Base-by-base conservation (phyloP, 2,797 vertebrate genomes). In the Caiman crocodilus region DNA sequence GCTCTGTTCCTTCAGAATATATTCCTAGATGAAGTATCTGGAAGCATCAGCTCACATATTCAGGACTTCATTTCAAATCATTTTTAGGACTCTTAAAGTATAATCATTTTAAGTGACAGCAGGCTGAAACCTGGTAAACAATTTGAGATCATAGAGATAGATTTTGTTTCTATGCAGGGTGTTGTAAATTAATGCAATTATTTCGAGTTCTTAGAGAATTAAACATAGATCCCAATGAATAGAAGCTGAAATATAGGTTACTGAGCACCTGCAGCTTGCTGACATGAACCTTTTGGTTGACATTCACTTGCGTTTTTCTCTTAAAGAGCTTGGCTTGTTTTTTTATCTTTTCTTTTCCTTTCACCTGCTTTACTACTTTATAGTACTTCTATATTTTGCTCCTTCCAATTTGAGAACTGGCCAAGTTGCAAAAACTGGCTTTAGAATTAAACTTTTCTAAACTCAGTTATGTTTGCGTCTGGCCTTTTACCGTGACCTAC, bases 151-250 rank as follows among this genome's bases (percentile, higher is more conserved):
- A 73, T 10, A 92, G 65, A 63, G 59, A 80, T 18, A 67, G 12
- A 42, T 95, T 93, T 92, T 94, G 55, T n/a, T 85, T 35, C 80
- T 87, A 26, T 77, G 78, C 76, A 95, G 65, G 12, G 91, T 91
- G 83, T 94, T 67, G 85, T 87, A 67, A 93, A 79, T 71, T 76
- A 84, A 79, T 94, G 71, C 63, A 60, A 80, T 84, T 55, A 63
- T 90, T 50, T 91, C 87, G 78, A 89, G 87, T 93, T 63, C 63
- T 90, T 87, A 59, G 14, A 50, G 79, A 81, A 93, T 90, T 92
- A 91, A 95, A 90, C 30, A 87, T 75, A 55, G 32, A 80, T 56
- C 32, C 75, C 85, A 57, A 67, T 18, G 9, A 18, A 30, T 32
- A 32, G 65, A 67, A 85, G 83, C 63, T 83, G 63, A 94, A 91